These are phyloP conservation scores for Sarcoramphus papa DNA, from an alignment of 2,797 vertebrate species.

Conservation along the genomic window DNA sequence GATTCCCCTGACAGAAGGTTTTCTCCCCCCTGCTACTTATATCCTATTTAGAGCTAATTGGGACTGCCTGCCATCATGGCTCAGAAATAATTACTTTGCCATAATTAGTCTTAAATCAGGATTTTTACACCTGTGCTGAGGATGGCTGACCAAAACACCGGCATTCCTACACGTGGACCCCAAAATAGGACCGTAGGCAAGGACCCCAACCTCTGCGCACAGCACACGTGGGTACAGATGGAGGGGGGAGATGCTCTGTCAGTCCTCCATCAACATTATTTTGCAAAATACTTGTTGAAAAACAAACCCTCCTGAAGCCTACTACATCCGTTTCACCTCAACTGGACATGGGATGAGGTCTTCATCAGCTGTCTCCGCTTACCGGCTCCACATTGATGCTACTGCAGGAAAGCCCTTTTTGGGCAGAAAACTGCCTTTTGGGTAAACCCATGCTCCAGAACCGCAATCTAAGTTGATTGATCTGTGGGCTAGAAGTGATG, in stretches of 20 bases:
- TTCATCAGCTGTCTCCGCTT: background rate
- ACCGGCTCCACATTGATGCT: background rate
- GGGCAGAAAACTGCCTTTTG: background rate
- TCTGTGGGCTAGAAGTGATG: background rate
- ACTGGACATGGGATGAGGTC: background rate
- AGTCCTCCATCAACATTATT: background rate
- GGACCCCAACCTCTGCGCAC: background rate
- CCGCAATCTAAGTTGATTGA: fast-evolving
- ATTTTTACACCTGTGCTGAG: constrained; percentile 17
- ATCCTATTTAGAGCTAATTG: constrained; percentile 28
- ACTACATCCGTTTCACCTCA: background rate
- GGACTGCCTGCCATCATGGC: background rate
- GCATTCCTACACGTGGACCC: background rate
- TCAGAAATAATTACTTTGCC: constrained; percentile 39
- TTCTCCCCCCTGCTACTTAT: background rate
- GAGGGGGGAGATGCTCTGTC: background rate
- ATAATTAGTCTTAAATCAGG: constrained; percentile 11
- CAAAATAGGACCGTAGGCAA: background rate
- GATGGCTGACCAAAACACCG: background rate
- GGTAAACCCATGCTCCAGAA: background rate
- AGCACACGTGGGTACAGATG: background rate
- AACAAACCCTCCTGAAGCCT: background rate
- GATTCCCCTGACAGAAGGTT: background rate
- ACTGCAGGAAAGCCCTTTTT: background rate
- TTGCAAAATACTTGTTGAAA: background rate